These are phyloP conservation scores for Neoaliturus tenellus DNA, from an alignment of 2,888 invertebrate genomes.

Conservation along the genomic window DNA sequence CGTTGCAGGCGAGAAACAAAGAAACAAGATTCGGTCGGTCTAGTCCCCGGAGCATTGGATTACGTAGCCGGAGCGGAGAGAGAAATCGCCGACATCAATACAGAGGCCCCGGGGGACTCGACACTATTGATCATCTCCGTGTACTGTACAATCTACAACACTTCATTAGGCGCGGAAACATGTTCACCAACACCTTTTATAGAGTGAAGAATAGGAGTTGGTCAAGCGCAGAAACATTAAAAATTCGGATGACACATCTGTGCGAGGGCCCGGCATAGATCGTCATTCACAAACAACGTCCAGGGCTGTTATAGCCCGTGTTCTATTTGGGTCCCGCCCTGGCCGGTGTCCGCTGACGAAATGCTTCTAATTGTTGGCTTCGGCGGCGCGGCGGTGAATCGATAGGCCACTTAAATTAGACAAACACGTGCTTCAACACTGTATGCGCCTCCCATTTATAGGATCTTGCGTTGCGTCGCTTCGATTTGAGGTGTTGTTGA, in stretches of 20 bases:
- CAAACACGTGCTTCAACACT: background rate
- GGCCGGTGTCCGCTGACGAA: conserved; percentile 33
- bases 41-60: conserved; percentile 1
- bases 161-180: no score
- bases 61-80: conserved; percentile 10
- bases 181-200: no score
- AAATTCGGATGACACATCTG: no score
- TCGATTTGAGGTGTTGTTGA: background rate
- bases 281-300: no score
- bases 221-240: no score
- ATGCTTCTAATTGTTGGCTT: conserved; percentile 40
- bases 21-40: background rate
- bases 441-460: no score
- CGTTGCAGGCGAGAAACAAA: background rate
- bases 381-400: background rate
- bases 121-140: background rate
- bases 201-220: no score
- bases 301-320: background rate
- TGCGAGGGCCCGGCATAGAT: no score
- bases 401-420: conserved; percentile 25
- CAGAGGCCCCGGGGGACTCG: background rate
- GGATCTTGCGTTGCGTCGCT: no score
- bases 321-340: conserved; percentile 34
- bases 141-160: no score
- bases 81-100: conserved; percentile 26